Evolutionary conservation across 2,888 invertebrate species (phyloP).

Genomic region (Linyphia triangularis): DNA sequence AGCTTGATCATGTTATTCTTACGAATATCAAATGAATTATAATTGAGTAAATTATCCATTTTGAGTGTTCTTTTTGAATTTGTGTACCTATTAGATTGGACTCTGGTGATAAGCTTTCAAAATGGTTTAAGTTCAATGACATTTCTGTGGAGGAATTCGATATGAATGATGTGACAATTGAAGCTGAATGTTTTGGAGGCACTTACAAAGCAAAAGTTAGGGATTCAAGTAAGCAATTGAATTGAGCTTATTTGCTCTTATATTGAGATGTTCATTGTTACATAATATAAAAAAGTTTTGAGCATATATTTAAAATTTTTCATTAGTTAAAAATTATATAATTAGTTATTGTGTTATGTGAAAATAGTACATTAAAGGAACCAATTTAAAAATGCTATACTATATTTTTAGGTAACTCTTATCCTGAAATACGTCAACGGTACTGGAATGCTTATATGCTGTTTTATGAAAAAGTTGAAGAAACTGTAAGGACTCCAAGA

Average conservation of each 20-base stretch:
- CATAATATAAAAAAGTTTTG: background rate
- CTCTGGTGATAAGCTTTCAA: conserved; percentile 79
- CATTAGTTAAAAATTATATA: no score
- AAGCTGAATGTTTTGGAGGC: conserved; percentile 82
- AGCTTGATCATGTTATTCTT: no score
- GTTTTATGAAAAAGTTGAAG: conserved; percentile 81
- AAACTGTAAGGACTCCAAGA: conserved; percentile 77
- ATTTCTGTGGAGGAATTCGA: conserved; percentile 81
- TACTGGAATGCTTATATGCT: conserved; percentile 83
- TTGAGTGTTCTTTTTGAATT: no score
- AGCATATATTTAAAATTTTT: background rate
- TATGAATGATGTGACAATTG: conserved; percentile 80
- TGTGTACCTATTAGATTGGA: conserved; percentile 79
- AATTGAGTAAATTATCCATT: no score
- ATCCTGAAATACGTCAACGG: conserved; percentile 81
- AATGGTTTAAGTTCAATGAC: conserved; percentile 82
- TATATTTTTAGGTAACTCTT: conserved; percentile 77
- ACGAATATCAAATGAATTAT: no score
- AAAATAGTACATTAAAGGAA: no score
- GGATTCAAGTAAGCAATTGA: conserved; percentile 78
- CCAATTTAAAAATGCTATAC: no score
- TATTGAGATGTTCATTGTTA: background rate
- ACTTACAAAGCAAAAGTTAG: conserved; percentile 81
- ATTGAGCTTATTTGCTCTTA: background rate
- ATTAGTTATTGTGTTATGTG: no score